Conservation (phyloP, 1,140 invertebrate genomes). For the Diuraphis noxia region DNA sequence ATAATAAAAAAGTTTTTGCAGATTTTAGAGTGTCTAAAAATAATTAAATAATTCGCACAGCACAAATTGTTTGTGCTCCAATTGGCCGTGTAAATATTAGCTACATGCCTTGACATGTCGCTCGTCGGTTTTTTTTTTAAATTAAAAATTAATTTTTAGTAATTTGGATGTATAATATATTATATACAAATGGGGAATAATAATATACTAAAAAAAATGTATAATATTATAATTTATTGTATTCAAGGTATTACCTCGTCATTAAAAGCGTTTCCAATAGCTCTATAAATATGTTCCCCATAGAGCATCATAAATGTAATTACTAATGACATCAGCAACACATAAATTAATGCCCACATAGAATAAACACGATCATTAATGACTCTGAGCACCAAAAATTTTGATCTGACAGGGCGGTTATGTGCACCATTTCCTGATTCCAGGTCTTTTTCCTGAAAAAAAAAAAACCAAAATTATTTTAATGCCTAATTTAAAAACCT, state of each 20-base stretch:
- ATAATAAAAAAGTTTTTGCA: no score
- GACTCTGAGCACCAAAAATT: slow-evolving; percentile 33
- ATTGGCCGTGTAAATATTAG: no score
- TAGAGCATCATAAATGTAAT: slow-evolving; percentile 30
- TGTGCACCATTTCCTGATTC: slow-evolving; percentile 19
- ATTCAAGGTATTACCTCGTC: slow-evolving; percentile 11
- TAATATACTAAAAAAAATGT: not conserved
- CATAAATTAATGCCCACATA: slow-evolving; percentile 31
- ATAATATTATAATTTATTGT: not conserved
- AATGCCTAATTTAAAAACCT: not conserved
- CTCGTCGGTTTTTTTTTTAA: no score
- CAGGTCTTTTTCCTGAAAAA: slow-evolving; percentile 34
- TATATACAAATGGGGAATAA: not conserved
- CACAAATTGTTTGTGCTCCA: no score
- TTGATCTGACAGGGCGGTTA: slow-evolving; percentile 10
- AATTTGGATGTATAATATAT: not conserved
- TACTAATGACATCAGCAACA: slow-evolving; percentile 2
- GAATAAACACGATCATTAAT: slow-evolving; percentile 33
- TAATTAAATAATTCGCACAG: no score
- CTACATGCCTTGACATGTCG: no score
- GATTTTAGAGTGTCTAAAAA: no score
- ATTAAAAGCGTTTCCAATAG: not conserved
- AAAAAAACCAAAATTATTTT: not conserved
- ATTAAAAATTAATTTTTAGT: not conserved
- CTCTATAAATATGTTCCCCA: slow-evolving; percentile 40